Base-by-base conservation (phyloP, 2,888 invertebrate species). In the Gymnoscelis rufifasciata region DNA sequence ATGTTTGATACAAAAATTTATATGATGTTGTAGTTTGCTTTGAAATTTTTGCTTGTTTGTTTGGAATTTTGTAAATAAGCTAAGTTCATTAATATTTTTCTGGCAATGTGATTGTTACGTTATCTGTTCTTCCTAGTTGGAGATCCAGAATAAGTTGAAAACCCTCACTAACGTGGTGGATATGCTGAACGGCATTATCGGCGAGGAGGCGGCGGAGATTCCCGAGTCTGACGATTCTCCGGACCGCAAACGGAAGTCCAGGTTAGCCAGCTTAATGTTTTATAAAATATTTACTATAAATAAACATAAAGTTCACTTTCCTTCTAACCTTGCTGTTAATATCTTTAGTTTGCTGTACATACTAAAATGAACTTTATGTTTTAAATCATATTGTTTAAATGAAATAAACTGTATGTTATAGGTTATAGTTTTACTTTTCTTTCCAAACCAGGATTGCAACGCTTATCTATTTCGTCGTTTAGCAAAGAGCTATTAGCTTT, bases 121-220 rank as follows among this genome's bases (percentile, higher is more conserved):
- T 43, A 51, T 47, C 29, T 51, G 47, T 58, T 41, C 27, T 55
- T 49, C 59, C 57, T 89, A 94, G 94, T 90, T 92, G 74, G 94
- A 94, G 88, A 92, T 94, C 62, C 92, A 92, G 77, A 92, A 91
- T 71, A 93, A 94, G 84, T 83, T 93, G 84, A 93, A 93, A 81
- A 94, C 95, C 0, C 94, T 95, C 73, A 92, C 93, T 79, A 95
- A 95, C 77, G 95, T 96, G 13, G 94, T 96, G 66, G 95, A 95
- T 69, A 95, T 95, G 94, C 88, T 96, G 64, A 93, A 93, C 50
- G 93, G 93, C 26, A 94, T 96, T 68, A 95, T 96, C 64, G 94
- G 95, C 0, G 94, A 94, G 62, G 93, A 92, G 58, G 83, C 77
- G 1, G 66, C 62, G 1, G 77, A 78, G 28, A 38, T 62, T 2